Percentiles rank a stretch among this genome's conserved stretches.
Evolutionary conservation across 2,797 vertebrate genomes (phyloP).

Genomic region (Amblyraja radiata): DNA sequence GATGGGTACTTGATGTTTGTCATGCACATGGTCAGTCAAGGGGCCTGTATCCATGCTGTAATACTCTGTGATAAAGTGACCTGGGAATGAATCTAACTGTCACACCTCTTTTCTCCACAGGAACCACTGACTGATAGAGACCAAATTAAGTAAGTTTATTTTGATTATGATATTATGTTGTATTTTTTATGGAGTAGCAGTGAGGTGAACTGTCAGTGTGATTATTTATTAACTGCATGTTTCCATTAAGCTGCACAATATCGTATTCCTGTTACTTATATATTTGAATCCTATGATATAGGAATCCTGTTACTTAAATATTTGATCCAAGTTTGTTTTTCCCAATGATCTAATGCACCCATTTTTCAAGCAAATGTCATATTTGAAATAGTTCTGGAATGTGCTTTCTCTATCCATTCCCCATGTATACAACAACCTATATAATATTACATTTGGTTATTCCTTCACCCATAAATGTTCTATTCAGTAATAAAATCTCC

Average conservation of each 20-base stretch:
- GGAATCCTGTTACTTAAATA: background rate
- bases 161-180: background rate
- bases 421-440: background rate
- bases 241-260: background rate
- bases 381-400: background rate
- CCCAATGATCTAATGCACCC: background rate
- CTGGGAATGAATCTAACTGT: background rate
- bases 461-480: too few species aligned
- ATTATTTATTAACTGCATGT: background rate
- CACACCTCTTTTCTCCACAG: constrained; percentile 56
- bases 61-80: too few species aligned
- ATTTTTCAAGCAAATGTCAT: background rate
- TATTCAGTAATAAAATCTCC: too few species aligned
- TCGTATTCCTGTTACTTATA: background rate
- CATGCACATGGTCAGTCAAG: too few species aligned
- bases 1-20: too few species aligned
- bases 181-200: background rate
- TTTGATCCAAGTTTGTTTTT: background rate
- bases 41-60: too few species aligned
- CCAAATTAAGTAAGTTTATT: constrained; percentile 80
- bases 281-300: background rate
- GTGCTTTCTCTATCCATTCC: background rate
- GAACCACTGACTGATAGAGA: constrained; percentile 76
- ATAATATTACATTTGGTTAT: too few species aligned
- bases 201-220: background rate